phyloP scores from a whole-genome alignment of 2,113 vertebrate genomes.

The Eurypyga helias region DNA sequence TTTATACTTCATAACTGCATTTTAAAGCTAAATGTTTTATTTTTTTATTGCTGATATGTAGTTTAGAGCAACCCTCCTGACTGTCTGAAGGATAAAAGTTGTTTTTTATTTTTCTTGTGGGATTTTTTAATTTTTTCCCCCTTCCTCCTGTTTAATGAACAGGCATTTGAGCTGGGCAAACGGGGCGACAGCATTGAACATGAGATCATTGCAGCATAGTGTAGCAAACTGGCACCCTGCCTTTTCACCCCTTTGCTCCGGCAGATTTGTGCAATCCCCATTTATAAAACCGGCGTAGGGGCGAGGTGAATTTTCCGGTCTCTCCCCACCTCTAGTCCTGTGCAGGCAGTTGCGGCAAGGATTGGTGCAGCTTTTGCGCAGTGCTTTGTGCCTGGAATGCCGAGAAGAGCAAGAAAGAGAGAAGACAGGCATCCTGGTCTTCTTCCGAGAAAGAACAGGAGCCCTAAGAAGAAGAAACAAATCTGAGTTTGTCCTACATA shows the following conservation, averaged over 20 bases:
- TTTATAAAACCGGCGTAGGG: slow-evolving; percentile 73
- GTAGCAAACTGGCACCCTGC: slow-evolving; percentile 86
- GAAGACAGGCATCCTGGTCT: slow-evolving; percentile 69
- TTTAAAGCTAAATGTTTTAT: slow-evolving; percentile 35
- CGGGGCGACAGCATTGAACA: slow-evolving; percentile 66
- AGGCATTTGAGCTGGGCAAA: slow-evolving; percentile 77
- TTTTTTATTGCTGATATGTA: slow-evolving; percentile 37
- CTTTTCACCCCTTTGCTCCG: slow-evolving; percentile 80
- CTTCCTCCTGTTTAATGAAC: slow-evolving; percentile 65
- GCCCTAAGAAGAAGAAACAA: slow-evolving; percentile 68
- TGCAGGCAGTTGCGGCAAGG: slow-evolving; percentile 73
- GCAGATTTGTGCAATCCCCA: slow-evolving; percentile 74
- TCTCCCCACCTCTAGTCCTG: slow-evolving; percentile 74
- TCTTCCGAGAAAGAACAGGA: slow-evolving; percentile 73
- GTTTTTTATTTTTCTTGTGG: not conserved
- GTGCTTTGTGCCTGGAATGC: slow-evolving; percentile 83
- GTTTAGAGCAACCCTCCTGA: slow-evolving; percentile 28
- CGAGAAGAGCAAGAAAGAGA: slow-evolving; percentile 68
- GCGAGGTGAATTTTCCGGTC: slow-evolving; percentile 78
- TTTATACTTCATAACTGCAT: slow-evolving; percentile 72
- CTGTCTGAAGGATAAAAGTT: slow-evolving; percentile 70
- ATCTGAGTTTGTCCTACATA: slow-evolving; percentile 72
- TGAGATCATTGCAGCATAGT: slow-evolving; percentile 84
- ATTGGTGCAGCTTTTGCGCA: slow-evolving; percentile 82
- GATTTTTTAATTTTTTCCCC: not conserved